Evolutionary conservation across 2,113 vertebrate genomes (phyloP).

Genomic region (Crotalus helleri): DNA sequence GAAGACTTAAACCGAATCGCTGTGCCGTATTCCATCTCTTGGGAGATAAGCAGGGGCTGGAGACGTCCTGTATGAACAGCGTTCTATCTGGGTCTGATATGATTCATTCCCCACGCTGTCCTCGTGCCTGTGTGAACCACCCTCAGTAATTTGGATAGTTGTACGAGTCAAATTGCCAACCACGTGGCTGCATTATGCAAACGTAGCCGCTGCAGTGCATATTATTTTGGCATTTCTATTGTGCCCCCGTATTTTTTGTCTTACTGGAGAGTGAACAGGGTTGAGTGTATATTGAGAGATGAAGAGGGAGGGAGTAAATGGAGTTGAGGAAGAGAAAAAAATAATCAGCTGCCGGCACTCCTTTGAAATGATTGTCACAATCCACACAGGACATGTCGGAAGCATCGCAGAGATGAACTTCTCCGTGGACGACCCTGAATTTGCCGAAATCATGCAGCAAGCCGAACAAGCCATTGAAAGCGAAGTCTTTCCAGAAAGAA

Average conservation of each 20-base stretch:
- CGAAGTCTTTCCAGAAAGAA: constrained; percentile 88
- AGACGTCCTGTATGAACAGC: neutral
- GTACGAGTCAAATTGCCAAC: neutral
- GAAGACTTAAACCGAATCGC: neutral
- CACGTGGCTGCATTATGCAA: neutral
- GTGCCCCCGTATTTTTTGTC: neutral
- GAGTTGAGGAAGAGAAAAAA: neutral
- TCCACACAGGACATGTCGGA: constrained; percentile 58
- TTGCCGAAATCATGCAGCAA: constrained; percentile 83
- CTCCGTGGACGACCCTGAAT: constrained; percentile 88
- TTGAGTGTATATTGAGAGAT: neutral
- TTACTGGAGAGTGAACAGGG: neutral
- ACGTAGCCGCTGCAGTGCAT: neutral
- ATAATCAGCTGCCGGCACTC: neutral
- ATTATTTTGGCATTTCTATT: neutral
- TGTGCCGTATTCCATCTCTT: neutral
- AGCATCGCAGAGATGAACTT: constrained; percentile 80
- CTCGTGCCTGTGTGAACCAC: neutral
- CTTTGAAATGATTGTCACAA: neutral
- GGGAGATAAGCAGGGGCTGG: neutral
- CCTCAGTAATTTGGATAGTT: neutral
- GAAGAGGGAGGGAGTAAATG: neutral
- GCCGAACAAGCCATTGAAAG: constrained; percentile 89
- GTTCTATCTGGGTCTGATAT: neutral
- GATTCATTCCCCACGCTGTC: neutral